Evolutionary conservation across 2,888 invertebrate genomes (phyloP).

Genomic region (Drosophila demipolita): DNA sequence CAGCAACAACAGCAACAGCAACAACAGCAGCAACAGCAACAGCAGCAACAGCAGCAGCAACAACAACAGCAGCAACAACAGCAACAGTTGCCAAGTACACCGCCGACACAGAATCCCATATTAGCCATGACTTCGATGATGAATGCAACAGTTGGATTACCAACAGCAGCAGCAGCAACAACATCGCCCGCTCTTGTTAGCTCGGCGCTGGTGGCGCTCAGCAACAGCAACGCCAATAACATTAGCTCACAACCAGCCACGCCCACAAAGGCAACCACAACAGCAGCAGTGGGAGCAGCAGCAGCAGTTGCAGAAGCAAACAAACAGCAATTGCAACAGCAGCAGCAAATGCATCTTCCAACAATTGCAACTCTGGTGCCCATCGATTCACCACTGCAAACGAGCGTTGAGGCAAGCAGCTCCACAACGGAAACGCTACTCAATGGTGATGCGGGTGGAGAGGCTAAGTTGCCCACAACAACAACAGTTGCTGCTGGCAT

Average conservation of each 20-base stretch:
- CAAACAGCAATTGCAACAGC: conserved; percentile 30
- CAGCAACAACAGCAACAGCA: conserved; percentile 63
- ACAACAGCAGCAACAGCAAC: conserved; percentile 83
- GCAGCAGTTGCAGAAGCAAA: conserved; percentile 25
- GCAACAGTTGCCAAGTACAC: conserved; percentile 51
- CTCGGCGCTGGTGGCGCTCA: conserved; percentile 58
- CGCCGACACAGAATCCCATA: conserved; percentile 85
- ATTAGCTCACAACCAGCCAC: conserved; percentile 7
- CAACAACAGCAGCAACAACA: conserved; percentile 82
- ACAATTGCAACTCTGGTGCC: conserved; percentile 60
- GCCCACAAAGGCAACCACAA: conserved; percentile 29
- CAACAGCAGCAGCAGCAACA: conserved; percentile 44
- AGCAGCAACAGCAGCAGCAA: conserved; percentile 86
- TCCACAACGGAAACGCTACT: conserved; percentile 45
- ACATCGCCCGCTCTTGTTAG: conserved; percentile 39
- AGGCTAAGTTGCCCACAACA: conserved; percentile 41
- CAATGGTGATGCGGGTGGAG: conserved; percentile 58
- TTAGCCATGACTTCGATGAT: conserved; percentile 84
- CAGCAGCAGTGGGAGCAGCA: conserved; percentile 17
- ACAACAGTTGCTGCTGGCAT: conserved; percentile 15
- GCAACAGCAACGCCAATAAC: conserved; percentile 29
- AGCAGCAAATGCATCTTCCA: conserved; percentile 32
- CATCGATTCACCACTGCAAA: conserved; percentile 50
- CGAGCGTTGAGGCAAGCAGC: conserved; percentile 56
- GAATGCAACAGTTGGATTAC: conserved; percentile 73